These are phyloP conservation scores for Pseudomyrmex dendroicus DNA, from an alignment of 1,140 invertebrate species.

Conservation along the genomic window DNA sequence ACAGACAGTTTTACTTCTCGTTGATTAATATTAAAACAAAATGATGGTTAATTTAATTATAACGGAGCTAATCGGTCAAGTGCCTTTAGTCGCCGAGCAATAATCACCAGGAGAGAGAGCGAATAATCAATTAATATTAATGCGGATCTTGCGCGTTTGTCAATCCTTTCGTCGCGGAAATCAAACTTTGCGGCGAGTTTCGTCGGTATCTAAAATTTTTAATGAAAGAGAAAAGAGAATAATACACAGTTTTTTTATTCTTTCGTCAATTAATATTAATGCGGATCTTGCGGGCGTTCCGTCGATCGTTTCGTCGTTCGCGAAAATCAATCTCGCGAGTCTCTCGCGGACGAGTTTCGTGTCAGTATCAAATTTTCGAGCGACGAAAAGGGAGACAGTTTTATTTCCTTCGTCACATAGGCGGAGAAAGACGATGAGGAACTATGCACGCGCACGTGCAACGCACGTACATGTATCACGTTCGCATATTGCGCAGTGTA, in stretches of 20 bases:
- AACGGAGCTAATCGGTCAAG: conserved; percentile 67
- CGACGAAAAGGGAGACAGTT: not conserved
- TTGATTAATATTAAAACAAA: too few relatives aligned
- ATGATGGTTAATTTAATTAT: not conserved
- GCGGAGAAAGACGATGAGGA: conserved; percentile 14
- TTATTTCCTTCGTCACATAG: conserved; percentile 10
- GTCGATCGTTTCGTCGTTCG: too few relatives aligned
- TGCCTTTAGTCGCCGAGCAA: conserved; percentile 28
- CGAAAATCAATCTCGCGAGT: too few relatives aligned
- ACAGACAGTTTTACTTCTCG: too few relatives aligned
- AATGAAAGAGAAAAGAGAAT: too few relatives aligned
- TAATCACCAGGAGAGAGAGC: conserved; percentile 52
- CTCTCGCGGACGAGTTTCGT: too few relatives aligned
- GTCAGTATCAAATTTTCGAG: conserved; percentile 15
- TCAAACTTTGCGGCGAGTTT: too few relatives aligned
- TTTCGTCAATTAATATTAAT: too few relatives aligned
- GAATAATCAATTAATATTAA: conserved; percentile 29
- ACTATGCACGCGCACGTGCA: not conserved
- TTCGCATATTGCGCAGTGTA: conserved; percentile 27
- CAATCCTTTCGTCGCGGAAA: not conserved
- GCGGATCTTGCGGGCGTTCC: too few relatives aligned
- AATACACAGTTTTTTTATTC: too few relatives aligned
- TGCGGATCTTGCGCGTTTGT: not conserved
- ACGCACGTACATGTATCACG: conserved; percentile 11
- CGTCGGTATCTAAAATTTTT: too few relatives aligned